Conservation (phyloP, 2,113 vertebrate genomes). For the Tricholaema leucomelas region DNA sequence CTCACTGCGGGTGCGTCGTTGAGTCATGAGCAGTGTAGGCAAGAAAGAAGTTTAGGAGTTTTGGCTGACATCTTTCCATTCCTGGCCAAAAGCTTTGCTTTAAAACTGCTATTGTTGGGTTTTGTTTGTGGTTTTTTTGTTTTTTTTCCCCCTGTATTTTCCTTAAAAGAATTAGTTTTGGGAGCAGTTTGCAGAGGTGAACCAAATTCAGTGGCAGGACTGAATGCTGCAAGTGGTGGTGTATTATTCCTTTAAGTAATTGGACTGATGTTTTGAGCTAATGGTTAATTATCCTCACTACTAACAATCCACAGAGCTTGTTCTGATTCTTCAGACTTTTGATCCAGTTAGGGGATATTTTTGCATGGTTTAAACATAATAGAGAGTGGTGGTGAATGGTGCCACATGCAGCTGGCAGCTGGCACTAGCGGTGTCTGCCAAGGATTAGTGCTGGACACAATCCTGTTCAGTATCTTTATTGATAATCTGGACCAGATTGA, state of each 20-base stretch:
- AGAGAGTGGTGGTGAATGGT: too few relatives aligned
- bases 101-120: neutral
- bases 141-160: neutral
- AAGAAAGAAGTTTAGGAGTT: neutral
- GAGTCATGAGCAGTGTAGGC: neutral
- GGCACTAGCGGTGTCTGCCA: too few relatives aligned
- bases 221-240: neutral
- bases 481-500: too few relatives aligned
- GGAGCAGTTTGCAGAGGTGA: neutral
- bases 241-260: neutral
- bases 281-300: neutral
- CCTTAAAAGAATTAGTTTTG: neutral
- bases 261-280: neutral
- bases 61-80: neutral
- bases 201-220: neutral
- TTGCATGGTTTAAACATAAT: neutral
- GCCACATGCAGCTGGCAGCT: too few relatives aligned
- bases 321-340: neutral
- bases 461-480: too few relatives aligned
- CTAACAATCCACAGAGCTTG: neutral
- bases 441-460: too few relatives aligned
- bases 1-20: neutral
- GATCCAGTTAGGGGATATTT: neutral
- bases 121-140: neutral
- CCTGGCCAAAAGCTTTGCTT: neutral